A percentile compares a stretch with the other conserved stretches of the same genome.
Evolutionary conservation across 2,113 vertebrate species (phyloP).

Genomic region (Poeciliopsis turrubarensis): DNA sequence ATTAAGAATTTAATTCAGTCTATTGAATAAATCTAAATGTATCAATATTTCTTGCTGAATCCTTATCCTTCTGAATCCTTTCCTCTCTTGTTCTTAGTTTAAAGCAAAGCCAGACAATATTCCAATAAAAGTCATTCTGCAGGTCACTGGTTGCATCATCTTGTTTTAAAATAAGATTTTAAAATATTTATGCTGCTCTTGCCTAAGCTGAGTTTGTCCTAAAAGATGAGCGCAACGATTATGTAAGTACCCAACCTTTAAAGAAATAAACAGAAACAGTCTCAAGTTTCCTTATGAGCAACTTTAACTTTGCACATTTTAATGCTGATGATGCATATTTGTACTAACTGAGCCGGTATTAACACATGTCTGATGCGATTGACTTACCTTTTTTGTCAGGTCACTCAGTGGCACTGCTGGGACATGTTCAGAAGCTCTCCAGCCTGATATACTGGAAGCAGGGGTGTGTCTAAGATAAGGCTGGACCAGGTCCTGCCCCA

Average conservation of each 20-base stretch:
- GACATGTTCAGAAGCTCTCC: neutral
- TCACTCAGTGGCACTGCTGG: neutral
- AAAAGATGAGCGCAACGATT: neutral
- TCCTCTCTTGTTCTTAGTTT: too few relatives aligned
- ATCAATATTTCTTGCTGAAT: too few relatives aligned
- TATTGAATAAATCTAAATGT: neutral
- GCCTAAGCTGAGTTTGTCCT: neutral
- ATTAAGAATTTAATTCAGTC: neutral
- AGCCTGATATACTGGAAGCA: neutral
- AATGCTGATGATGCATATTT: neutral
- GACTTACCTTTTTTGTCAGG: slow-evolving; percentile 23
- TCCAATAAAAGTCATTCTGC: neutral
- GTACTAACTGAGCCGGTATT: neutral
- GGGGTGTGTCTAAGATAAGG: slow-evolving; percentile 26
- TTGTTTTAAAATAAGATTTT: neutral
- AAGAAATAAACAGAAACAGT: neutral
- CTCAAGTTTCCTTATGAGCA: too few relatives aligned
- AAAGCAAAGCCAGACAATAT: neutral
- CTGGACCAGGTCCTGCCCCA: slow-evolving; percentile 9
- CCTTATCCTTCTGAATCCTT: too few relatives aligned
- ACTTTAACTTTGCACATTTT: too few relatives aligned
- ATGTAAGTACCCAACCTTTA: neutral
- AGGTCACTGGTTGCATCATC: neutral
- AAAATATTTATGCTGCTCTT: neutral
- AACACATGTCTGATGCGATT: neutral